Percentiles rank a stretch among this genome's conserved stretches.
Evolutionary conservation across 2,797 vertebrate genomes (phyloP).

Genomic region (Moxostoma hubbsi): DNA sequence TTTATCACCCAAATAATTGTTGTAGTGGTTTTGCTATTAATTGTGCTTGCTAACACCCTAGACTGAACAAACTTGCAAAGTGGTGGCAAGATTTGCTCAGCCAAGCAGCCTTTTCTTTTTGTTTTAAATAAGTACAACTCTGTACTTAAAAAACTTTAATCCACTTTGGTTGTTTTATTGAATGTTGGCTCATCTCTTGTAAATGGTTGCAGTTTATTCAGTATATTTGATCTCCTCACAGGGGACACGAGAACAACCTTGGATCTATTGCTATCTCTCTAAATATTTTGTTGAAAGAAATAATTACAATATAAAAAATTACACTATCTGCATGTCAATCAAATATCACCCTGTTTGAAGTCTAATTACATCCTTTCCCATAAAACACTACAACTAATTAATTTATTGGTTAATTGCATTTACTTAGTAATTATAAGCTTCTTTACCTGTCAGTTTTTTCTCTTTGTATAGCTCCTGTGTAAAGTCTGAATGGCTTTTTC

Average conservation of each 20-base stretch:
- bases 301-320: conserved; percentile 37
- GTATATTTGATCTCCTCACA: background rate
- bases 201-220: background rate
- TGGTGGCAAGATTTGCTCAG: too few relatives aligned
- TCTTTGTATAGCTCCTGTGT: conserved; percentile 23
- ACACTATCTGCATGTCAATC: conserved; percentile 49
- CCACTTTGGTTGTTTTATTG: background rate
- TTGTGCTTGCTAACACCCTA: background rate
- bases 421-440: conserved; percentile 49
- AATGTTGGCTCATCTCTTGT: background rate
- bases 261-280: background rate
- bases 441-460: conserved; percentile 35
- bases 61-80: too few relatives aligned
- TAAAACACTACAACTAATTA: conserved; percentile 16
- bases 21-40: background rate
- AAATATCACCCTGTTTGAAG: conserved; percentile 29
- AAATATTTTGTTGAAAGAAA: background rate
- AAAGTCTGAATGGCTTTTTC: background rate
- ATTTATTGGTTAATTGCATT: conserved; percentile 53
- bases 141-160: conserved; percentile 7
- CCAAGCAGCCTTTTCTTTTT: too few relatives aligned
- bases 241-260: background rate
- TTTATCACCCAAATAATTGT: background rate
- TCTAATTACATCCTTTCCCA: conserved; percentile 48
- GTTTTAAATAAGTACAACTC: too few relatives aligned